A percentile compares a stretch with the other conserved stretches of the same genome.
These are phyloP conservation scores for Drosophila teissieri DNA, from an alignment of 1,140 invertebrate species.

Conservation along the genomic window DNA sequence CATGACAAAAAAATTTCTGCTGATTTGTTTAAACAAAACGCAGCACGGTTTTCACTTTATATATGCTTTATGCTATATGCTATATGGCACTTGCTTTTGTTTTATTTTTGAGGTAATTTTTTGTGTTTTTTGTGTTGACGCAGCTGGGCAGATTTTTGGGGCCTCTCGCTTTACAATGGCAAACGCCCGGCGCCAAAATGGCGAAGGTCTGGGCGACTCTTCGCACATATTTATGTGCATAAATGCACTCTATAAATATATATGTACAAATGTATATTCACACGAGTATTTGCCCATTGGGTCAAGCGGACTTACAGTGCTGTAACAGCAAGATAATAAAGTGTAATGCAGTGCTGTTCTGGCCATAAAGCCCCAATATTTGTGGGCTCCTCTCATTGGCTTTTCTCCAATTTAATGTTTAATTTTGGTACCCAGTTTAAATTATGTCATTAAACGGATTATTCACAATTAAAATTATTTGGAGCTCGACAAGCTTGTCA, in stretches of 20 bases:
- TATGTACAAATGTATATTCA: too few relatives aligned
- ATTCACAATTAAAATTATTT: not conserved
- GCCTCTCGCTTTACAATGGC: conserved; percentile 63
- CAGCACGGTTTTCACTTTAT: conserved; percentile 26
- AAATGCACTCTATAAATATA: conserved; percentile 3
- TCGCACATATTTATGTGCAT: not conserved
- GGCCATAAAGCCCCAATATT: conserved; percentile 27
- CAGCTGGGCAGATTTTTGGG: conserved; percentile 58
- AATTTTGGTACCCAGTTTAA: not conserved
- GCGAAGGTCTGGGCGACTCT: conserved; percentile 45
- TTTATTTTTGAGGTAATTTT: conserved; percentile 15
- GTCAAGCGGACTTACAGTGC: conserved; percentile 33
- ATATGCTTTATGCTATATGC: not conserved
- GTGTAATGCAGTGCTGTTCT: conserved; percentile 30
- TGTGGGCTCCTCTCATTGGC: not conserved
- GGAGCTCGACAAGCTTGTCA: not conserved
- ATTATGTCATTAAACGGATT: not conserved
- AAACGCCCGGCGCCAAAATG: conserved; percentile 52
- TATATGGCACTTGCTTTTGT: not conserved
- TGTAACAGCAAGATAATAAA: conserved; percentile 40
- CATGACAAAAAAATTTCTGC: conserved; percentile 62
- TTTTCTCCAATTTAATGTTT: not conserved
- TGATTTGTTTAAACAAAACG: conserved; percentile 68
- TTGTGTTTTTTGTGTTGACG: conserved; percentile 57
- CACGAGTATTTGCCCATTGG: conserved; percentile 6